Evolutionary conservation across 1,140 invertebrate genomes (phyloP), one percentile per base, ranked within the genome.

Genomic region (Wasmannia auropunctata): DNA sequence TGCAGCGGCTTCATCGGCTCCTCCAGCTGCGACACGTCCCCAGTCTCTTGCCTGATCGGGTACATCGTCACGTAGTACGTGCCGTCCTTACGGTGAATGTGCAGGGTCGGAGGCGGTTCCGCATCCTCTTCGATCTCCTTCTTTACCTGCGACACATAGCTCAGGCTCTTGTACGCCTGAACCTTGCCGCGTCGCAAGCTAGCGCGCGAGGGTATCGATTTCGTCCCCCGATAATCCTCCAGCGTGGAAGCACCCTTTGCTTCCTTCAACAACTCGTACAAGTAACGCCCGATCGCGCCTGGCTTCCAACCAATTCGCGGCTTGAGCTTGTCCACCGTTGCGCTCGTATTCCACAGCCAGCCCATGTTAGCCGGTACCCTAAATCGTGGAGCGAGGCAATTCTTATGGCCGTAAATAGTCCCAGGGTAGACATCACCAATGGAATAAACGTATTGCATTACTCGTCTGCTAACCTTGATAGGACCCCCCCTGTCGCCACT

Each of bases 21-120:
- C 8, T 93, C 87, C 1, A 95, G 11, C n/a, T 88, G 84, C 0
- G 92, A 79, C 1, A 81, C 49, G 7, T 87, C 72, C 22, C 63
- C 49, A 6, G 89, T 88, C 19, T 91, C 88, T 58, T 91, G 89
- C 22, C 87, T 92, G 7, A 95, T 93, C 3, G 94, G 94, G 76
- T 94, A 94, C 94, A 95, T 94, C 0, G 94, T 93, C 22, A 95
- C 91, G 85, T 95, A 93, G 88, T 95, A 95, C 51, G 92, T 92
- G 22, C 94, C 94, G 65, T 95, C 91, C 79, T 93, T 94, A 16
- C 95, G 92, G 11, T 93, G 88, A 69, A 95, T 86, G 11, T 91
- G 92, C 6, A 95, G 84, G 6, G 94, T 95, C 11, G 94, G 93
- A 1, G 93, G 93, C 16, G 80, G 87, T 46, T 93, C 92, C 0